A percentile compares a stretch with the other conserved stretches of the same genome.
These are phyloP conservation scores for Pelvicachromis taeniatus DNA, from an alignment of 2,113 vertebrate species.

Conservation along the genomic window DNA sequence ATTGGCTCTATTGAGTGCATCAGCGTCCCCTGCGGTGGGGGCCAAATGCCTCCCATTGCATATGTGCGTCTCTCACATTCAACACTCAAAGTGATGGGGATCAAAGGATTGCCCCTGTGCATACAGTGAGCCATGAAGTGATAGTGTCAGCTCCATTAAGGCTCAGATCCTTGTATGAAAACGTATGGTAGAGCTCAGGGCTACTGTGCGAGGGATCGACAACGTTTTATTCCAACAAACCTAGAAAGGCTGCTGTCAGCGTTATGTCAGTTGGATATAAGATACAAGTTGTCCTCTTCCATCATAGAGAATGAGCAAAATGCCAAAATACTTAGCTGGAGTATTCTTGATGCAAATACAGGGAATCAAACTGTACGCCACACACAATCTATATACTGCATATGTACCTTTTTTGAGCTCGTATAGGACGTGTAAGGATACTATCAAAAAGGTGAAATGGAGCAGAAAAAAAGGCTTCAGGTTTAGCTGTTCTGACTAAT, in stretches of 20 bases:
- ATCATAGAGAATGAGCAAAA: background rate
- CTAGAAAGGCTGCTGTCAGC: slow-evolving; percentile 8
- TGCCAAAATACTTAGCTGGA: background rate
- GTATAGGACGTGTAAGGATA: background rate
- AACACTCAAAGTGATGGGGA: slow-evolving; percentile 40
- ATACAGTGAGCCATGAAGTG: slow-evolving; percentile 37
- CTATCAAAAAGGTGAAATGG: background rate
- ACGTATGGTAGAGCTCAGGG: slow-evolving; percentile 19
- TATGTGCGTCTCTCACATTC: slow-evolving; percentile 5
- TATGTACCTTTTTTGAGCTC: background rate
- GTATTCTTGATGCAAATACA: background rate
- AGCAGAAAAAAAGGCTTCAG: slow-evolving; percentile 12
- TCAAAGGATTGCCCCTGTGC: slow-evolving; percentile 55
- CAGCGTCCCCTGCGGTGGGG: slow-evolving; percentile 2
- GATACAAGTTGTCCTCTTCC: background rate
- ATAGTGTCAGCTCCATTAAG: slow-evolving; percentile 36
- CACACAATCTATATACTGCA: background rate
- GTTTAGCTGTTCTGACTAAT: slow-evolving; percentile 42
- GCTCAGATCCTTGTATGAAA: slow-evolving; percentile 29
- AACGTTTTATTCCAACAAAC: slow-evolving; percentile 1
- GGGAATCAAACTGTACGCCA: background rate
- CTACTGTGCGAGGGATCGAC: background rate
- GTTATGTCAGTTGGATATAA: background rate
- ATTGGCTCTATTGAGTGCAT: slow-evolving; percentile 51
- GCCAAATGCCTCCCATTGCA: slow-evolving; percentile 12